Evolutionary conservation across 2,797 vertebrate genomes (phyloP), one percentile per base, ranked within the genome.

Genomic region (Coilia nasus): DNA sequence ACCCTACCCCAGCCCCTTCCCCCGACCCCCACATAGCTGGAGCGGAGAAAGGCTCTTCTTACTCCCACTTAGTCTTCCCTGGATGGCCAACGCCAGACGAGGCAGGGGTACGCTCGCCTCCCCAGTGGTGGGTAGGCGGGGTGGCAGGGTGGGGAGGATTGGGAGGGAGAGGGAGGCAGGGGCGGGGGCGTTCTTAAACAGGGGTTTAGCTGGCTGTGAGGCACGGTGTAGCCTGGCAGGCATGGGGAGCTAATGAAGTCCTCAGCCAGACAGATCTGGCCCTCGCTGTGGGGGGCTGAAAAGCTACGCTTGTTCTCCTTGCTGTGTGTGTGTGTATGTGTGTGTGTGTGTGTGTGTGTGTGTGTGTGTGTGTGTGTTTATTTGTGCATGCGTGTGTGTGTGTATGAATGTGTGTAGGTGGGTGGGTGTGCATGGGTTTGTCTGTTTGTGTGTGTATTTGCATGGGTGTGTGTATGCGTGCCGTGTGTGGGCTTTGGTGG

Each of bases 221-320:
- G 87, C 84, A 84, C 87, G 84, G 82, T 83, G 83, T 84, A 85
- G 88, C 89, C 89, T 92, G 89, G 90, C 90, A 91, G 89, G 89
- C 88, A 86, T 87, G 84, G 83, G 82, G 88, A 85, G 84, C 87
- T 90, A 93, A 92, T 92, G 92, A 92, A 91, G 90, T 88, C 90
- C 88, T 91, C 90, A 89, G 89, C 86, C 89, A 88, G 89, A 56
- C 86, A 88, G 89, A 86, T 84, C 88, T 87, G 85, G 84, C 83
- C 67, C 85, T 87, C 87, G 85, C 88, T 82, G 88, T 86, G 84
- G 89, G 81, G 87, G 86, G 86, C 41, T 25, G 85, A 86, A 88
- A 84, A 85, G 84, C 82, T 82, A 83, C 83, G 85, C 83, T 81
- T 80, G 81, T 64, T 59, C 80, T 54, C 50, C 62, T 60, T 83